Base-by-base conservation (phyloP, 2,888 invertebrate species). In the Chironomus riparius region DNA sequence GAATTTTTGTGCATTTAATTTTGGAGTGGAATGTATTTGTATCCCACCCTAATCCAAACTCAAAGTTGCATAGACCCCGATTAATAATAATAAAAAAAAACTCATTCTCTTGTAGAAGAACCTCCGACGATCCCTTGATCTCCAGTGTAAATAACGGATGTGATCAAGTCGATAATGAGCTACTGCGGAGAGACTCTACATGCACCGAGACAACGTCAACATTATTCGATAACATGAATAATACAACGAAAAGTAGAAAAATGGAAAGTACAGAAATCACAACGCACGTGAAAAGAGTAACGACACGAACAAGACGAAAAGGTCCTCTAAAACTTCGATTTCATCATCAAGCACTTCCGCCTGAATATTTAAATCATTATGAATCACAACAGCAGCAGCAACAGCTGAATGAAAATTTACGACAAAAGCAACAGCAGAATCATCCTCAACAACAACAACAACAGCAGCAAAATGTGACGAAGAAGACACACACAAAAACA, bases 301-400 rank as follows among this genome's bases (percentile, higher is more conserved):
- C 24, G 13, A 72, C 62, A 15, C 13, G 62, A 24, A 48, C 68
- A 22, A 48, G 74, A 47, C 74, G 78, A 18, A 78, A 78, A 78
- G 89, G 90, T 68, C 85, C 90, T 79, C 88, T 91, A 86, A 92
- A 92, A 82, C 85, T 92, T 71, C 91, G 92, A 81, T 92, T 92
- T 82, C 92, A 92, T 80, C 92, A 92, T 81, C 92, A 92, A 81
- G 92, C 92, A 0, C 82, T 92, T 76, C 92, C 92, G 0, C 89
- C 91, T 15, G 92, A 92, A 81, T 92, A 92, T 81, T 86, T 92
- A 74, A 91, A 91, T 80, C 92, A 92, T 81, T 92, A 92, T 85
- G 91, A 92, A 82, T 91, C 91, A 73, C 88, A 90, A 5, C 84
- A 91, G 76, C 61, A 76, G 38, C 28, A 62, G 7, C 50, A 47